Percentiles rank a stretch among this genome's conserved stretches.
These are phyloP conservation scores for Chaetura pelagica DNA, from an alignment of 2,113 vertebrate genomes.

Conservation along the genomic window DNA sequence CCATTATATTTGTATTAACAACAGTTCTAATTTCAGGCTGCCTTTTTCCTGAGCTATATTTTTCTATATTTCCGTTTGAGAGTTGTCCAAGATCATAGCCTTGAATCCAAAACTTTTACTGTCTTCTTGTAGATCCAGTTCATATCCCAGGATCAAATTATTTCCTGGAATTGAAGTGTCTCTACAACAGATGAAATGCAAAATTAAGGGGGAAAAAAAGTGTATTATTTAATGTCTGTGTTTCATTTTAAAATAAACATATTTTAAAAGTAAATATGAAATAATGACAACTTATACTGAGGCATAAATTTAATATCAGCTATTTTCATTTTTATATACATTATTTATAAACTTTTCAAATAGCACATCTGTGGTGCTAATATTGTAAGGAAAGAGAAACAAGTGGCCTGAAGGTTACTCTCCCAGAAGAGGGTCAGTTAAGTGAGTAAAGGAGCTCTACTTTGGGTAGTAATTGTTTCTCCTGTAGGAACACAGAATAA, in stretches of 20 bases:
- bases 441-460: not conserved
- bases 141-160: not conserved
- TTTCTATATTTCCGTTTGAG: conserved; percentile 33
- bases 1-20: not conserved
- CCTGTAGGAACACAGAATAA: not conserved
- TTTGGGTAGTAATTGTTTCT: not conserved
- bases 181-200: not conserved
- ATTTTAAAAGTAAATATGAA: not conserved
- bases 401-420: not conserved
- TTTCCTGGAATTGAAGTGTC: conserved; percentile 4
- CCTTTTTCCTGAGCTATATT: conserved; percentile 2
- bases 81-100: not conserved
- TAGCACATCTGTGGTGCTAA: not conserved
- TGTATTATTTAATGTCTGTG: not conserved
- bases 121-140: not conserved
- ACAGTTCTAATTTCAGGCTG: conserved; percentile 13
- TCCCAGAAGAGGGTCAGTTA: not conserved
- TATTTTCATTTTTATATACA: not conserved
- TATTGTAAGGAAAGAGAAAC: not conserved
- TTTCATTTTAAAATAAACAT: not conserved
- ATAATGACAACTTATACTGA: not conserved
- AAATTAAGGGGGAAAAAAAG: not conserved
- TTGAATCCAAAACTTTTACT: conserved; percentile 10
- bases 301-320: not conserved
- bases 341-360: not conserved